Evolutionary conservation across 2,888 invertebrate genomes (phyloP).

Genomic region (Lottia gigantea): DNA sequence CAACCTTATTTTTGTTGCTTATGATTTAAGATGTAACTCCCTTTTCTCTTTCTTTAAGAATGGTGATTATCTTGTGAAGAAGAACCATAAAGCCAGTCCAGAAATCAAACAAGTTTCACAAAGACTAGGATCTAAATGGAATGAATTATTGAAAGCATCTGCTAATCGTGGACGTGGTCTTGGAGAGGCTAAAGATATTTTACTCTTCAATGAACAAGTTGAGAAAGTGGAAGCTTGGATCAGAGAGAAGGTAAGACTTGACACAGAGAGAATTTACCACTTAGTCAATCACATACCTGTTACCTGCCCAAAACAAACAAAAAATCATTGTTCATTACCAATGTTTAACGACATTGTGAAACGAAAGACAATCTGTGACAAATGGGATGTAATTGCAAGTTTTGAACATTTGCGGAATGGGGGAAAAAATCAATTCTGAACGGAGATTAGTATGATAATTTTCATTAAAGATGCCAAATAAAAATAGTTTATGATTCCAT

Average conservation of each 20-base stretch:
- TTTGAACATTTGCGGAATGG: no score
- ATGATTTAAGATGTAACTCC: no score
- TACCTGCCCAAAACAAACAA: no score
- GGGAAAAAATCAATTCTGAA: no score
- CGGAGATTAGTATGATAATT: no score
- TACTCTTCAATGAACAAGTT: slow-evolving; percentile 95
- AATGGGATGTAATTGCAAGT: no score
- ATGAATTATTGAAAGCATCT: slow-evolving; percentile 79
- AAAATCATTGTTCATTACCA: no score
- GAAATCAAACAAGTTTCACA: slow-evolving; percentile 77
- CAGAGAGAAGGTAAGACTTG: slow-evolving; percentile 85
- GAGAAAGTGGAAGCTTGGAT: slow-evolving; percentile 98
- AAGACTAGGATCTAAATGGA: slow-evolving; percentile 82
- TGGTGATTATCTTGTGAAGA: slow-evolving; percentile 78
- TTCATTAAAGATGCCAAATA: no score
- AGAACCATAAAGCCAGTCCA: slow-evolving; percentile 78
- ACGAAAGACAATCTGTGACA: no score
- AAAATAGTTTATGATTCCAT: background rate
- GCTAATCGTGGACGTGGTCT: slow-evolving; percentile 80
- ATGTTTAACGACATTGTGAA: no score
- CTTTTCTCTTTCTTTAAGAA: slow-evolving; percentile 46
- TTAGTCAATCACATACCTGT: no score
- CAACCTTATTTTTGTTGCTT: background rate
- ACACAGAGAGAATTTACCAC: no score
- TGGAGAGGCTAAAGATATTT: slow-evolving; percentile 96